Evolutionary conservation across 2,113 vertebrate species (phyloP), one percentile per base, ranked within the genome.

Genomic region (Dolichallabes microphthalmus): DNA sequence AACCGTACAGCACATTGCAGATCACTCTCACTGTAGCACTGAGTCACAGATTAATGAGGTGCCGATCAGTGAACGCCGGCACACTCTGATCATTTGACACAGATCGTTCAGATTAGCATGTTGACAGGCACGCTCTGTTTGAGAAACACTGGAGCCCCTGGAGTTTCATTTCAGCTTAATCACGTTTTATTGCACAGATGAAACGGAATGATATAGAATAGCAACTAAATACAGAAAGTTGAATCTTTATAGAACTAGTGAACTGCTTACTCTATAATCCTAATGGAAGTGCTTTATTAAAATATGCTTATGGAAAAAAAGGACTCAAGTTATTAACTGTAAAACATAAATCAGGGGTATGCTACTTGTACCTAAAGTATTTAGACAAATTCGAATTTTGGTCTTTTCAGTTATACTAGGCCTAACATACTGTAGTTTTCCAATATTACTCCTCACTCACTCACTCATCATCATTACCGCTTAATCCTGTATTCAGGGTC

Each of bases 41-140:
- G 64, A 61, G 35, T 77, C 86, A 86, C 77, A 86, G 86, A 80
- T 82, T 53, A 68, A 84, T 63, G 74, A 61, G 20, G 82, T 68
- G 60, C 25, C 50, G 87, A 88, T 82, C 73, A 84, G 85, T 87
- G 53, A 52, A 82, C 82, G 88, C 52, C 77, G 90, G 89, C 86
- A 90, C 86, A 90, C 86, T 88, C 88, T 88, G 89, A 89, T 88
- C 87, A 90, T 88, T 84, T 50, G n/a, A 50, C 50, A 61, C 50
- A 17, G 74, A 76, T 17, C 52, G 4, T 3, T 0, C 3, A 17
- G 52, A 27, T 53, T 32, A 57, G 74, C 11, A 10, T 19, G 55
- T 19, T 17, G 13, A 75, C 45, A 53, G 50, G 14, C 25, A 58
- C 10, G 25, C 8, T 78, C 55, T 79, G 73, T 75, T 19, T 1